Percentiles rank a stretch among this genome's conserved stretches.
Evolutionary conservation across 2,797 vertebrate genomes (phyloP).

Genomic region (Rhincodon typus): DNA sequence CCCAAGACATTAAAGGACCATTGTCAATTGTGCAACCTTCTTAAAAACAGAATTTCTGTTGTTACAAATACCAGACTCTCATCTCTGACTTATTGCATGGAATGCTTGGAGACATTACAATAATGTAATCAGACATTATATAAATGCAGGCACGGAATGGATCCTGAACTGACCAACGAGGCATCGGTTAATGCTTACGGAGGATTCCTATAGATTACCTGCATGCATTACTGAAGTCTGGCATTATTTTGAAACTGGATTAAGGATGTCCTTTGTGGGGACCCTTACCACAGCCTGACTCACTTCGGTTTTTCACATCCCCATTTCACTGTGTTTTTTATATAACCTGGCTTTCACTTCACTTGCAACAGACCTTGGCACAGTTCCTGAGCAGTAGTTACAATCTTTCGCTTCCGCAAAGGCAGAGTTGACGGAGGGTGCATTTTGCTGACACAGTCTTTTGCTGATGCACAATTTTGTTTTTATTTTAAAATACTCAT

Average conservation of each 20-base stretch:
- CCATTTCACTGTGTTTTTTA: not conserved
- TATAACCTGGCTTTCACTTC: constrained; percentile 27
- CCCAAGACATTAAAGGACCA: not conserved
- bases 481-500: not conserved
- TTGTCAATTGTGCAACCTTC: not conserved
- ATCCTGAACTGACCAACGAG: no score
- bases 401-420: constrained; percentile 16
- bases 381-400: not conserved
- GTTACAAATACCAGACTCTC: not conserved
- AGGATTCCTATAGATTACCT: not conserved
- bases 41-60: not conserved
- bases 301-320: constrained; percentile 36
- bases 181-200: not conserved
- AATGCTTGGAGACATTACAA: no score
- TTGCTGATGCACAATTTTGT: not conserved
- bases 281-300: constrained; percentile 22
- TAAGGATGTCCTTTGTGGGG: not conserved
- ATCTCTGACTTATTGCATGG: not conserved
- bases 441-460: constrained; percentile 4
- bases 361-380: not conserved
- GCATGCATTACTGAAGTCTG: not conserved
- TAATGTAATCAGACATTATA: not conserved
- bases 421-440: not conserved
- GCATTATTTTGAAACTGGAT: not conserved
- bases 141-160: not conserved